Conservation (phyloP, 2,888 invertebrate genomes). For the Sylvicola cinctus region DNA sequence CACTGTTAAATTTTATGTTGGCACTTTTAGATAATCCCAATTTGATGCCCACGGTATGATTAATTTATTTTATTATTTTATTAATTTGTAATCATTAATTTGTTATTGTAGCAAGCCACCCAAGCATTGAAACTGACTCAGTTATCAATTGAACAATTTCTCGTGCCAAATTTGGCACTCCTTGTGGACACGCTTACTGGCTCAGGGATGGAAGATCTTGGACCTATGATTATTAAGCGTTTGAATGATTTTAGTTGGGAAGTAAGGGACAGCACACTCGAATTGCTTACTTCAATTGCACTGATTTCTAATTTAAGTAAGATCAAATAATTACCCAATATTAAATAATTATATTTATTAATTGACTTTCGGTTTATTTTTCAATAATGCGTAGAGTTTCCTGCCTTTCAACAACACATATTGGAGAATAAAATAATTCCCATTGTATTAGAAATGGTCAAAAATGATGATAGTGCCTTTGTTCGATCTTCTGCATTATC, state of each 20-base stretch:
- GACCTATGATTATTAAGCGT: conserved; percentile 43
- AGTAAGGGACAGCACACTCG: conserved; percentile 54
- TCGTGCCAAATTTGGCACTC: conserved; percentile 55
- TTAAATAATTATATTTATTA: conserved; percentile 1
- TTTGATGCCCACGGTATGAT: conserved; percentile 28
- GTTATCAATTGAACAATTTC: conserved; percentile 48
- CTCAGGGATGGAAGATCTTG: conserved; percentile 40
- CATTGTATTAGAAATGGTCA: conserved; percentile 40
- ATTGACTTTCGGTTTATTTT: not conserved
- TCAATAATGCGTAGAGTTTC: conserved; percentile 41
- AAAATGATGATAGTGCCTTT: conserved; percentile 49
- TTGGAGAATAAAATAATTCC: conserved; percentile 40
- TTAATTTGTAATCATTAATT: no score
- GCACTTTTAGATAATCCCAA: conserved; percentile 31
- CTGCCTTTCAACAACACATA: conserved; percentile 52
- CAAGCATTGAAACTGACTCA: conserved; percentile 48
- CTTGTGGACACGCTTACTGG: conserved; percentile 44
- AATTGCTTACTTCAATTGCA: conserved; percentile 47
- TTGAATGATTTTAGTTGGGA: conserved; percentile 59
- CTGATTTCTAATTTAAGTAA: conserved; percentile 49
- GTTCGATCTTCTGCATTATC: conserved; percentile 55
- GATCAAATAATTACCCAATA: no score
- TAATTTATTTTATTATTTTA: conserved; percentile 4
- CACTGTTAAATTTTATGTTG: conserved; percentile 33
- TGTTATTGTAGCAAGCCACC: conserved; percentile 38